A percentile compares a stretch with the other conserved stretches of the same genome.
phyloP scores from a whole-genome alignment of 2,888 invertebrate species.

The Dichetophora obliterata region DNA sequence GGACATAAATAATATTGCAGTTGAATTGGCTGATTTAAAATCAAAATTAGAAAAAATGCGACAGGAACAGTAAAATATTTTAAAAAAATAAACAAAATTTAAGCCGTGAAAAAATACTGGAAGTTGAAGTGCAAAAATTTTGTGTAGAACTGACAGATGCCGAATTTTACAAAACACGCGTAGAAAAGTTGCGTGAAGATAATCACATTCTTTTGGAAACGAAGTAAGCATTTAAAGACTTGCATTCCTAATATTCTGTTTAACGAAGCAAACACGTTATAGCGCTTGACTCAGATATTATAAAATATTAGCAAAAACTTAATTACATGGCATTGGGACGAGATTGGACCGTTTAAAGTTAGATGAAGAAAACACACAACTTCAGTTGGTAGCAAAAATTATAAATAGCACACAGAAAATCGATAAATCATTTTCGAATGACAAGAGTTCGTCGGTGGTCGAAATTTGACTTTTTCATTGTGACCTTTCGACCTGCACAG shows the following conservation, averaged over 20 bases:
- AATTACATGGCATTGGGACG: slow-evolving; percentile 88
- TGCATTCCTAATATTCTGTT: background rate
- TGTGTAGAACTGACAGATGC: slow-evolving; percentile 92
- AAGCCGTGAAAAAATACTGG: slow-evolving; percentile 71
- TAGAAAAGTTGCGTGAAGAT: slow-evolving; percentile 92
- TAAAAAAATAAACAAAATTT: background rate
- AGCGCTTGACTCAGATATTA: slow-evolving; percentile 87
- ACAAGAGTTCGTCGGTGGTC: no score
- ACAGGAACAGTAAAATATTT: slow-evolving; percentile 83
- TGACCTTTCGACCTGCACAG: no score
- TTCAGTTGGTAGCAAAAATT: slow-evolving; percentile 89
- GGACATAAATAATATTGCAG: slow-evolving; percentile 90
- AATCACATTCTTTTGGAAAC: slow-evolving; percentile 93
- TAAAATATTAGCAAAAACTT: slow-evolving; percentile 86
- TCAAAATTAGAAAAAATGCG: slow-evolving; percentile 89
- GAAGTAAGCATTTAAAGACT: slow-evolving; percentile 56
- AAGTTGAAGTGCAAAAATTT: slow-evolving; percentile 89
- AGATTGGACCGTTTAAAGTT: slow-evolving; percentile 87
- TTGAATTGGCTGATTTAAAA: slow-evolving; percentile 94
- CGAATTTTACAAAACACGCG: slow-evolving; percentile 92
- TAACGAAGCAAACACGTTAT: slow-evolving; percentile 85
- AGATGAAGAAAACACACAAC: slow-evolving; percentile 91
- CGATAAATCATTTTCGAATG: slow-evolving; percentile 72
- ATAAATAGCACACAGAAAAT: slow-evolving; percentile 72
- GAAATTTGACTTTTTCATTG: no score